Evolutionary conservation across 1,140 invertebrate genomes (phyloP).

Genomic region (Copidosoma floridanum): DNA sequence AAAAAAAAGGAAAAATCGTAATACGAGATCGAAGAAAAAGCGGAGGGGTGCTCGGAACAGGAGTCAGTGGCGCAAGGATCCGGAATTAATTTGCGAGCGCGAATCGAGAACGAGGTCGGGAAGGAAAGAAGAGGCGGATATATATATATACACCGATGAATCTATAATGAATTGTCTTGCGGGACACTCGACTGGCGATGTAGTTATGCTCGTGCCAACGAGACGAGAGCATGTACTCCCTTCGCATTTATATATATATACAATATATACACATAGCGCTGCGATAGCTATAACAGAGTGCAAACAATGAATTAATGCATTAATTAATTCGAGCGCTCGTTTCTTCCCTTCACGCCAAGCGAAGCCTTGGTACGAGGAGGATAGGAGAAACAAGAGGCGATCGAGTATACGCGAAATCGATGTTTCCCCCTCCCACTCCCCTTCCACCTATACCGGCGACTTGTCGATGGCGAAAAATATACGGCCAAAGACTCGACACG

Average conservation of each 20-base stretch:
- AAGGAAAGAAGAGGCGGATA: neutral
- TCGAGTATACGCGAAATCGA: conserved; percentile 4
- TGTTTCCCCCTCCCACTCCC: neutral
- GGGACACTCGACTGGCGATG: neutral
- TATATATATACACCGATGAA: conserved; percentile 11
- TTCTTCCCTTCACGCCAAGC: neutral
- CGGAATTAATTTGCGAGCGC: conserved; percentile 1
- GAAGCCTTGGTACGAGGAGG: neutral
- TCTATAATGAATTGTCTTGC: conserved; percentile 15
- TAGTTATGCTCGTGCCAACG: neutral
- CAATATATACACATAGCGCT: too few relatives aligned
- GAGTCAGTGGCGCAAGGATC: neutral
- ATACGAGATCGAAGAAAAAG: neutral
- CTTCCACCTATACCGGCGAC: neutral
- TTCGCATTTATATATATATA: too few relatives aligned
- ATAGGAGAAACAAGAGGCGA: neutral
- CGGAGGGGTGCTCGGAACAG: neutral
- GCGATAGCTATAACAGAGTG: too few relatives aligned
- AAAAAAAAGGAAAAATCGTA: neutral
- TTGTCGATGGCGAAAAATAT: conserved; percentile 6
- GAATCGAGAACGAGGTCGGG: too few relatives aligned
- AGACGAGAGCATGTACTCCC: too few relatives aligned
- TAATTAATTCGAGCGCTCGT: neutral
- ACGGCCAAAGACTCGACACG: neutral
- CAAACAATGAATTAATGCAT: conserved; percentile 13